Conservation (phyloP, 2,797 vertebrate species). For the Capromys pilorides region DNA sequence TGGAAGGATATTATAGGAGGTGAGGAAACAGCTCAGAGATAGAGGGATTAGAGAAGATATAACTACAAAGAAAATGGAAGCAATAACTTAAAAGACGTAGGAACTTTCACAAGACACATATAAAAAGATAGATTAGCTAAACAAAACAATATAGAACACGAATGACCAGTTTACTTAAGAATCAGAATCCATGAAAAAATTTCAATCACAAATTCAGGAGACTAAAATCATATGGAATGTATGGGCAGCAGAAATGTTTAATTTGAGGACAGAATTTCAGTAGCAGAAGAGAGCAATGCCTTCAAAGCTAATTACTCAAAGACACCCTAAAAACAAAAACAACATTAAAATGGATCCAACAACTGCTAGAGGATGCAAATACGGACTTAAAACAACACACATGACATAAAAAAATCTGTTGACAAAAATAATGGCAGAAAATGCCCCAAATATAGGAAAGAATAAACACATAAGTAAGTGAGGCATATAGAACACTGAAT, state of each 20-base stretch:
- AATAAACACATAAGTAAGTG: background rate
- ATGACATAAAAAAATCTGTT: background rate
- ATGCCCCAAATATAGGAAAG: background rate
- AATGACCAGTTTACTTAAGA: background rate
- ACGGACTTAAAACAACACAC: background rate
- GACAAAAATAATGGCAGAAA: background rate
- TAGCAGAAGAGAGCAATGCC: background rate
- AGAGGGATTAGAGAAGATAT: background rate
- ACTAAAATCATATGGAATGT: background rate
- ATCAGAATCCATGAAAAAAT: background rate
- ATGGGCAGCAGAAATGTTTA: background rate
- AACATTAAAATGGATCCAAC: background rate
- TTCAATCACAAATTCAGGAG: background rate
- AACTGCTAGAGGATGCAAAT: background rate
- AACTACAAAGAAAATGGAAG: background rate
- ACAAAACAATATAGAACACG: background rate
- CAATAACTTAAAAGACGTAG: background rate
- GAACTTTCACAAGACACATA: background rate
- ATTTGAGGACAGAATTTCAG: background rate
- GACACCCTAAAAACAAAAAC: background rate
- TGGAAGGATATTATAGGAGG: background rate
- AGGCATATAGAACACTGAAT: background rate
- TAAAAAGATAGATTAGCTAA: background rate
- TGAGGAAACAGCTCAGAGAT: background rate
- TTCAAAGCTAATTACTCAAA: background rate